phyloP scores from a whole-genome alignment of 2,797 vertebrate genomes.

The Alectoris magna region DNA sequence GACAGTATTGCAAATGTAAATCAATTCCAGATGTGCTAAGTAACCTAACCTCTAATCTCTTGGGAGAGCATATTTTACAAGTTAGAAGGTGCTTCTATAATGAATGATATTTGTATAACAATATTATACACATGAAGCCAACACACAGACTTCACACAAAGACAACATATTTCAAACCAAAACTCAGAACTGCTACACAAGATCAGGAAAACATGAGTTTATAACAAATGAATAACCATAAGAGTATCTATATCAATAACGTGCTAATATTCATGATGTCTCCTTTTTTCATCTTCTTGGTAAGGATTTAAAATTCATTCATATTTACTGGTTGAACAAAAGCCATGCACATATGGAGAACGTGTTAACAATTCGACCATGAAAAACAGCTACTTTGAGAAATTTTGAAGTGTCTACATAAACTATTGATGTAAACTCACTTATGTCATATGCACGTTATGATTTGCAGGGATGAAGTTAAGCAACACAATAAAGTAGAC shows the following conservation, averaged over 20 bases:
- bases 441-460: background rate
- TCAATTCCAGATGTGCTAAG: background rate
- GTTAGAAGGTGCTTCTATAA: background rate
- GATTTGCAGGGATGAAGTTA: background rate
- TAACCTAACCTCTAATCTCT: background rate
- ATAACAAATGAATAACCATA: background rate
- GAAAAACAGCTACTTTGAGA: background rate
- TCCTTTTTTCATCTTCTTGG: background rate
- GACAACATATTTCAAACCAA: background rate
- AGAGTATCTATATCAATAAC: background rate
- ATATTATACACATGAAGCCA: background rate
- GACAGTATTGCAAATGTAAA: background rate
- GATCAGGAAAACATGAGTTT: background rate
- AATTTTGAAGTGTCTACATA: background rate
- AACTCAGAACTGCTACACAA: background rate
- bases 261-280: background rate
- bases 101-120: background rate
- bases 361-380: background rate
- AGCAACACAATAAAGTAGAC: background rate
- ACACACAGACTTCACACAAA: background rate
- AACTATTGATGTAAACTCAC: background rate
- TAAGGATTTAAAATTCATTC: background rate
- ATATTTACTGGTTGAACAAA: background rate
- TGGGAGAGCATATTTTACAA: background rate
- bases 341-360: background rate